These are phyloP conservation scores for Anguilla japonica DNA, from an alignment of 2,113 vertebrate species.

Conservation along the genomic window DNA sequence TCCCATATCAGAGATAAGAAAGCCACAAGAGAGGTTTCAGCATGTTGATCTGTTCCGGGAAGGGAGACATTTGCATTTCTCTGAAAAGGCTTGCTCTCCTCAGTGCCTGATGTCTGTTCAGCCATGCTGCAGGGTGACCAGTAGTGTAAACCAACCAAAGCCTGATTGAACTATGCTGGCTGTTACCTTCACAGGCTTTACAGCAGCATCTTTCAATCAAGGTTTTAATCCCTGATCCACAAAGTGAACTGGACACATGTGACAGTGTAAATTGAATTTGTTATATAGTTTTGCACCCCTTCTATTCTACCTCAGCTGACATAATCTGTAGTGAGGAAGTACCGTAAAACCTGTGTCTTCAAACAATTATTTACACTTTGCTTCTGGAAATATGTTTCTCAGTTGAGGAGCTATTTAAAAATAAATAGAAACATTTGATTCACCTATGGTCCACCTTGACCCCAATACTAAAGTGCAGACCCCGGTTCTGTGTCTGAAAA, in stretches of 20 bases:
- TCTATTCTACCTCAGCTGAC: neutral
- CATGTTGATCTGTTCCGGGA: slow-evolving; percentile 4
- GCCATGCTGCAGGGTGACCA: neutral
- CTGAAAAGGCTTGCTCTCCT: neutral
- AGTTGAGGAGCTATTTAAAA: no score
- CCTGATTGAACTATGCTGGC: neutral
- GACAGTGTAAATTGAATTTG: neutral
- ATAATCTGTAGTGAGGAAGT: neutral
- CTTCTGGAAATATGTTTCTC: neutral
- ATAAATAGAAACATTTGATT: no score
- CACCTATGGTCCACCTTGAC: neutral
- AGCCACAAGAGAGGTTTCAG: slow-evolving; percentile 9
- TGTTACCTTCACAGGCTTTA: neutral
- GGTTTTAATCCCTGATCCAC: neutral
- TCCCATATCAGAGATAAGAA: neutral
- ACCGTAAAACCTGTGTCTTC: neutral
- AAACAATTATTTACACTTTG: neutral
- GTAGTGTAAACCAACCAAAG: neutral
- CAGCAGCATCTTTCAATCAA: neutral
- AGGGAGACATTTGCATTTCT: neutral
- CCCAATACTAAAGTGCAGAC: neutral
- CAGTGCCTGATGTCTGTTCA: neutral
- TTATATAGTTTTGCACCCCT: neutral
- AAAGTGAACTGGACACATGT: neutral
- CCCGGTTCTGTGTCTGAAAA: neutral